phyloP scores from a whole-genome alignment of 2,888 invertebrate genomes.

The Drosophila paucipuncta region DNA sequence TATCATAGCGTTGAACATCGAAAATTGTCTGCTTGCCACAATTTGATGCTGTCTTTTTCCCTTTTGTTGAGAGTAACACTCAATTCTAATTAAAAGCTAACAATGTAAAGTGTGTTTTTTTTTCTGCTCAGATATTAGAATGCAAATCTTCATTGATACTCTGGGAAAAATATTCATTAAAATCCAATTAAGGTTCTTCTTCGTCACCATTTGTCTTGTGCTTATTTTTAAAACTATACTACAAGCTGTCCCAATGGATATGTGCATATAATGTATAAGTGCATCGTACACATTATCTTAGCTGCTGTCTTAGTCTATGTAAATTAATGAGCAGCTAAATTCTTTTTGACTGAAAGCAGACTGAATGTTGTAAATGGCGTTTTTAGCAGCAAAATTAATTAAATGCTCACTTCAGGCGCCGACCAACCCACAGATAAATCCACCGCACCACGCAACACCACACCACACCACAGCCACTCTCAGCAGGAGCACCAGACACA shows the following conservation, averaged over 20 bases:
- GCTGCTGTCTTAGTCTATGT: slow-evolving; percentile 25
- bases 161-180: slow-evolving; percentile 1
- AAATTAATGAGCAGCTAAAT: slow-evolving; percentile 68
- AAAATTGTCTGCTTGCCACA: not conserved
- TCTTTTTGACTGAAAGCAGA: slow-evolving; percentile 50
- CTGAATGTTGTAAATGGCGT: slow-evolving; percentile 68
- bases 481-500: slow-evolving; percentile 4
- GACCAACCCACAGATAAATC: slow-evolving; percentile 11
- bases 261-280: not conserved
- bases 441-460: slow-evolving; percentile 1
- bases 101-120: slow-evolving; percentile 4
- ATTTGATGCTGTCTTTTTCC: not conserved
- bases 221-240: slow-evolving; percentile 4
- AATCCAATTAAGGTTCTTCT: not conserved
- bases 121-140: not conserved
- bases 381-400: slow-evolving; percentile 76
- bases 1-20: slow-evolving; percentile 20
- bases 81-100: slow-evolving; percentile 7
- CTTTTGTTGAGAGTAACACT: not conserved
- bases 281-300: slow-evolving; percentile 9
- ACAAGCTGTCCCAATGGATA: slow-evolving; percentile 4
- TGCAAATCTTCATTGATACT: not conserved
- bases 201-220: not conserved
- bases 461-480: not conserved
- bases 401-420: slow-evolving; percentile 64